phyloP scores from a whole-genome alignment of 2,888 invertebrate species.

The Oscheius myriophilus region DNA sequence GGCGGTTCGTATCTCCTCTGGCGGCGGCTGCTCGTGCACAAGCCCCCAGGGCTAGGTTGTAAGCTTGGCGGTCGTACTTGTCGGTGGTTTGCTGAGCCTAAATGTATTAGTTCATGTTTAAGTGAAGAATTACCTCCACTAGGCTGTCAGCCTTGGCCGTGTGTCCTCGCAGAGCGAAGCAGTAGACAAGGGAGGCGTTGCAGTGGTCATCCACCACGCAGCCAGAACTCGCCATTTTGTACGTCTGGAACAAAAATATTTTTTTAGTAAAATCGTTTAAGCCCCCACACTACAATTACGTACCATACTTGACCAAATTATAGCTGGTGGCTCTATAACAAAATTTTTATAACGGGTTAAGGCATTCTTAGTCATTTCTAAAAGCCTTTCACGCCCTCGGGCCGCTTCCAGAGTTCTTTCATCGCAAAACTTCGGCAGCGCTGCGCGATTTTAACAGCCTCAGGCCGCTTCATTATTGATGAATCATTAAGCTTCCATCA shows the following conservation, averaged over 20 bases:
- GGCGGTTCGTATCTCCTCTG: slow-evolving; percentile 42
- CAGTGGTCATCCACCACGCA: slow-evolving; percentile 45
- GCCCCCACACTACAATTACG: no score
- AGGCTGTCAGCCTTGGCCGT: slow-evolving; percentile 51
- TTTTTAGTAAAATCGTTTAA: no score
- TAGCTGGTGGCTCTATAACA: no score
- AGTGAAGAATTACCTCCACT: slow-evolving; percentile 33
- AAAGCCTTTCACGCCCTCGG: no score
- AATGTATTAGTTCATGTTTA: neutral
- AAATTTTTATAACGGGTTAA: no score
- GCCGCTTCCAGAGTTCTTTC: no score
- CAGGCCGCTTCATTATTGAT: no score
- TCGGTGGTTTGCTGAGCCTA: slow-evolving; percentile 37
- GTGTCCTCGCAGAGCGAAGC: slow-evolving; percentile 44
- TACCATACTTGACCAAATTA: no score
- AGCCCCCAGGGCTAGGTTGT: slow-evolving; percentile 44
- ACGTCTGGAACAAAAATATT: slow-evolving; percentile 16
- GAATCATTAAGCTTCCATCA: no score
- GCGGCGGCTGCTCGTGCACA: slow-evolving; percentile 47
- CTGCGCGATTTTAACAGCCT: no score
- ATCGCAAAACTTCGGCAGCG: no score
- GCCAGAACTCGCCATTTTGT: slow-evolving; percentile 51
- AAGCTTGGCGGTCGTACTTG: slow-evolving; percentile 40
- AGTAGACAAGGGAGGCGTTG: slow-evolving; percentile 47
- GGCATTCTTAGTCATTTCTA: no score